Evolutionary conservation across 1,140 invertebrate species (phyloP).

Genomic region (Drosophila pruinosa): DNA sequence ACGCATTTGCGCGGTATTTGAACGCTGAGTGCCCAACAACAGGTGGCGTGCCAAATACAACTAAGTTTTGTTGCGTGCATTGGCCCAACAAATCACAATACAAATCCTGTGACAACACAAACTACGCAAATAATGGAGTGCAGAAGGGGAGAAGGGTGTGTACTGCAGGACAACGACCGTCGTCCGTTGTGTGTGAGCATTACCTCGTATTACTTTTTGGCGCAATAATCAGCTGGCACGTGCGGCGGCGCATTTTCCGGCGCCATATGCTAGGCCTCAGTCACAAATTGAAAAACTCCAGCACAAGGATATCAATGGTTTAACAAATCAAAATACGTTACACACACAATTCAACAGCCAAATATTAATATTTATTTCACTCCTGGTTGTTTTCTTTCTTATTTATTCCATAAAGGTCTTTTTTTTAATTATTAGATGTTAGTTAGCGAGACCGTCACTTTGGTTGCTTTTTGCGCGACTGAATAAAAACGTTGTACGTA

Average conservation of each 20-base stretch:
- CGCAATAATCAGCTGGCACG: constrained; percentile 33
- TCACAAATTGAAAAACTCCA: neutral
- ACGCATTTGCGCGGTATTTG: constrained; percentile 11
- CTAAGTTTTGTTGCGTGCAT: constrained; percentile 44
- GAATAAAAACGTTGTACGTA: constrained; percentile 12
- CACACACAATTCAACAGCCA: neutral
- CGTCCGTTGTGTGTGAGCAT: constrained; percentile 5
- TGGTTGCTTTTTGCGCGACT: constrained; percentile 17
- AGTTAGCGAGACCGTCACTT: constrained; percentile 5
- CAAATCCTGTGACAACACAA: neutral
- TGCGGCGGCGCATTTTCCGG: constrained; percentile 47
- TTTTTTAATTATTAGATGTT: neutral
- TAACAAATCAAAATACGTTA: neutral
- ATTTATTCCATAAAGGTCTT: neutral
- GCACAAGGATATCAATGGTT: neutral
- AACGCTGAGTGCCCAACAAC: constrained; percentile 14
- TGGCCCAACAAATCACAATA: constrained; percentile 50
- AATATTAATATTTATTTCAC: neutral
- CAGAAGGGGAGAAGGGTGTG: neutral
- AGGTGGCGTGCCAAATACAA: constrained; percentile 32
- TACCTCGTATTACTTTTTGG: constrained; percentile 33
- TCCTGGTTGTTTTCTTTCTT: neutral
- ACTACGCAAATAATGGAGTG: neutral
- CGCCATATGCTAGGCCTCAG: constrained; percentile 36
- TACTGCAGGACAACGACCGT: constrained; percentile 1